These are phyloP conservation scores for Contarinia nasturtii DNA, from an alignment of 1,140 invertebrate species.

Conservation along the genomic window DNA sequence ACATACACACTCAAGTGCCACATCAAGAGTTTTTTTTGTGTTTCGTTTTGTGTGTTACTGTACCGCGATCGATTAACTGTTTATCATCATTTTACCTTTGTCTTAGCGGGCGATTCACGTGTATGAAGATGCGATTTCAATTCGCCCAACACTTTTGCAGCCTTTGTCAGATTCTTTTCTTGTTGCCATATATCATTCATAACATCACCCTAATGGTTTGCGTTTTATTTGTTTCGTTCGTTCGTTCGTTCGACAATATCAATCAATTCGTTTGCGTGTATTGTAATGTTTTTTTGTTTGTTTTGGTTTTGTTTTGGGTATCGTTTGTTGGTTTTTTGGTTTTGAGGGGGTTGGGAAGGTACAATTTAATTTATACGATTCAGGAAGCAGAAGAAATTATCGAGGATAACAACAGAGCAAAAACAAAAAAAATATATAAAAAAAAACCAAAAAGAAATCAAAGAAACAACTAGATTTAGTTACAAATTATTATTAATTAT, in stretches of 20 bases:
- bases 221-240: not conserved
- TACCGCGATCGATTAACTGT: not conserved
- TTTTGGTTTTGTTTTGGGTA: not conserved
- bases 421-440: not conserved
- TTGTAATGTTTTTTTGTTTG: not conserved
- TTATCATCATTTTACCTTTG: slow-evolving; percentile 18
- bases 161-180: slow-evolving; percentile 27
- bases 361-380: too few species aligned
- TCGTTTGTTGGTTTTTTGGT: not conserved
- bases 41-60: not conserved
- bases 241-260: not conserved
- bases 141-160: slow-evolving; percentile 24
- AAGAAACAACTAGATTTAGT: not conserved
- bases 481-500: not conserved
- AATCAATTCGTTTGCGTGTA: not conserved
- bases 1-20: too few species aligned
- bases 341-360: not conserved
- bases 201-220: slow-evolving; percentile 22
- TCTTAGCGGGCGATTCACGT: slow-evolving; percentile 23
- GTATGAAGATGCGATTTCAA: slow-evolving; percentile 25
- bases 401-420: not conserved
- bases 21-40: not conserved
- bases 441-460: not conserved
- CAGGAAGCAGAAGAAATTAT: too few species aligned
- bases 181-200: slow-evolving; percentile 26